Conservation (phyloP, 1,140 invertebrate genomes). For the Acromyrmex echinatior region DNA sequence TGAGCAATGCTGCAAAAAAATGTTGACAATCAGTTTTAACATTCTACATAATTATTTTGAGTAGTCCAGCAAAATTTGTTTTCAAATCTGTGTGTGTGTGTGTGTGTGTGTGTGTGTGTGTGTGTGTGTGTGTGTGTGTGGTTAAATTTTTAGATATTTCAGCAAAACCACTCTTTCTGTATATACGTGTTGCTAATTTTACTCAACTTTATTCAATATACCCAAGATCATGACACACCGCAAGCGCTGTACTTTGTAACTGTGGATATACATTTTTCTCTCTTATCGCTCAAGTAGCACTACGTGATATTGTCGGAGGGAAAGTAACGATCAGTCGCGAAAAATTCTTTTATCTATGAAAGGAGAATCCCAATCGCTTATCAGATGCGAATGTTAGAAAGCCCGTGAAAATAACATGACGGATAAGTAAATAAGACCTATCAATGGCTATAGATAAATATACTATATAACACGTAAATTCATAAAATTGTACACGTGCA, state of each 20-base stretch:
- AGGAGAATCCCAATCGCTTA: slow-evolving; percentile 34
- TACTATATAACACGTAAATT: slow-evolving; percentile 14
- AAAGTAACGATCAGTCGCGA: slow-evolving; percentile 21
- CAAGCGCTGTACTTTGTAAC: slow-evolving; percentile 19
- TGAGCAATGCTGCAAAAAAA: no score
- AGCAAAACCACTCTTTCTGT: no score
- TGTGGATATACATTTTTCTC: slow-evolving; percentile 33
- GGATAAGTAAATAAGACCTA: slow-evolving; percentile 55
- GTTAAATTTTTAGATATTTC: no score
- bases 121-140: no score
- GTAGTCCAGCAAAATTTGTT: no score
- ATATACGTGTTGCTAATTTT: neutral
- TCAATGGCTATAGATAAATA: slow-evolving; percentile 44
- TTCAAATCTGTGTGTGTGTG: no score
- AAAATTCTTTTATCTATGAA: slow-evolving; percentile 44
- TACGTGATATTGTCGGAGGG: slow-evolving; percentile 37
- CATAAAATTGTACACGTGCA: slow-evolving; percentile 56
- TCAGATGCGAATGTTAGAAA: slow-evolving; percentile 43
- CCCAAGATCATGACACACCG: neutral
- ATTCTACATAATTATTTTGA: no score
- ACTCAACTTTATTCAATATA: neutral
- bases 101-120: no score
- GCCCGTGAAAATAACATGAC: slow-evolving; percentile 49
- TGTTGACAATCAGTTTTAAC: no score
- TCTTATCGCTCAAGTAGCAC: slow-evolving; percentile 56